A percentile compares a stretch with the other conserved stretches of the same genome.
phyloP scores from a whole-genome alignment of 1,140 invertebrate genomes.

The Notospermus geniculatus region DNA sequence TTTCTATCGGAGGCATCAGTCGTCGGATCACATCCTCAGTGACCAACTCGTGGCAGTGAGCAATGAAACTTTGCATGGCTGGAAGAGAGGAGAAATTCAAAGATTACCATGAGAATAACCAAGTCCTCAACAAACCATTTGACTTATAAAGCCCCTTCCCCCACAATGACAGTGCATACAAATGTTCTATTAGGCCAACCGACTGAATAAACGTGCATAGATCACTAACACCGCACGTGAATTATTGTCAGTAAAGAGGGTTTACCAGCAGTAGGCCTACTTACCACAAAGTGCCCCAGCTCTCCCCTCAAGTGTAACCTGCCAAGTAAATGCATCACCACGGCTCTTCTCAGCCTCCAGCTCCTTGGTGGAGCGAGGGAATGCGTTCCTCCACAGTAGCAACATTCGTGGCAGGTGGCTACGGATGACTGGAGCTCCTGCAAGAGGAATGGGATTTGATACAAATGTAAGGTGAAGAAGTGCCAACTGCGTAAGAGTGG shows the following conservation, averaged over 20 bases:
- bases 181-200: too few relatives aligned
- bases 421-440: conserved; percentile 79
- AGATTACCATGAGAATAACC: neutral
- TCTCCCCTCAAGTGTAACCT: conserved; percentile 93
- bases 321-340: conserved; percentile 98
- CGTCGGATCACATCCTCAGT: conserved; percentile 87
- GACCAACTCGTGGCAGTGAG: conserved; percentile 81
- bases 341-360: conserved; percentile 94
- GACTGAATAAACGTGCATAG: too few relatives aligned
- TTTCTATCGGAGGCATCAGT: conserved; percentile 87
- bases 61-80: conserved; percentile 84
- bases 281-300: conserved; percentile 83
- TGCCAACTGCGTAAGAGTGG: too few relatives aligned
- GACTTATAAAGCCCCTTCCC: too few relatives aligned
- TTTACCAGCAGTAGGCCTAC: too few relatives aligned
- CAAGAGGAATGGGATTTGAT: conserved; percentile 1
- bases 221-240: too few relatives aligned
- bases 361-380: conserved; percentile 86
- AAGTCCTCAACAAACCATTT: too few relatives aligned
- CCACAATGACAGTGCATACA: too few relatives aligned
- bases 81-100: conserved; percentile 17
- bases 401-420: conserved; percentile 77
- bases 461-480: too few relatives aligned
- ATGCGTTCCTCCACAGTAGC: conserved; percentile 95
- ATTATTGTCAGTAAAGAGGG: too few relatives aligned